Conservation (phyloP, 2,888 invertebrate species). For the Protodeltote pygarga region DNA sequence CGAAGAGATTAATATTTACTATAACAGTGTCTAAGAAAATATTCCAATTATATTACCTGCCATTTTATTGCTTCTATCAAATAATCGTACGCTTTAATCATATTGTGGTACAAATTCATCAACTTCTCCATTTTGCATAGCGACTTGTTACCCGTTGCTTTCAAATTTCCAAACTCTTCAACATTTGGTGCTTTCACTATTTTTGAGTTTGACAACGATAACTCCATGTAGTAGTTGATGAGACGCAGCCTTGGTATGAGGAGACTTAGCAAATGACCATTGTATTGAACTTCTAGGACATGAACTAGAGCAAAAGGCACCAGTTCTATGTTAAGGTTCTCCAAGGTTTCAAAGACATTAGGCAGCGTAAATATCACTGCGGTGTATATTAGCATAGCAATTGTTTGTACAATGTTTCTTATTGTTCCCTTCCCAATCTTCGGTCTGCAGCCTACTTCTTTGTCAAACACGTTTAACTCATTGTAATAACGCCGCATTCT, state of each 20-base stretch:
- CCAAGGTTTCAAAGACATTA: constrained; percentile 9
- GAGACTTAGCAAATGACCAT: constrained; percentile 65
- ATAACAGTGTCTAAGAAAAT: too few species aligned
- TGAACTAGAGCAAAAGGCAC: constrained; percentile 50
- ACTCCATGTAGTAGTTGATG: constrained; percentile 65
- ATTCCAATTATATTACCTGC: constrained; percentile 60
- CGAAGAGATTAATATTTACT: too few species aligned
- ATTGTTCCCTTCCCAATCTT: constrained; percentile 52
- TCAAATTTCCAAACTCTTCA: constrained; percentile 49
- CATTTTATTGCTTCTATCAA: constrained; percentile 71
- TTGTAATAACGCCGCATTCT: constrained; percentile 56
- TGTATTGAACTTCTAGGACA: constrained; percentile 61
- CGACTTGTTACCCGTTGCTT: constrained; percentile 39
- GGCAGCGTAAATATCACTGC: constrained; percentile 35
- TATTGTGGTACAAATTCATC: constrained; percentile 67
- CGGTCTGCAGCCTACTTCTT: constrained; percentile 58
- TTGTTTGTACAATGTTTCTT: constrained; percentile 49
- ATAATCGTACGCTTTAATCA: constrained; percentile 63
- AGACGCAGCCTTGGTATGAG: constrained; percentile 61
- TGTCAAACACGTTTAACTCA: constrained; percentile 62
- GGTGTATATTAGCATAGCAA: constrained; percentile 41
- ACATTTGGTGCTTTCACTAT: constrained; percentile 40
- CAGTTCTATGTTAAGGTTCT: constrained; percentile 14
- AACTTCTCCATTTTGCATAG: constrained; percentile 61
- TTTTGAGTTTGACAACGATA: constrained; percentile 50